These are phyloP conservation scores for Dryobota labecula DNA, from an alignment of 2,888 invertebrate species.

Conservation along the genomic window DNA sequence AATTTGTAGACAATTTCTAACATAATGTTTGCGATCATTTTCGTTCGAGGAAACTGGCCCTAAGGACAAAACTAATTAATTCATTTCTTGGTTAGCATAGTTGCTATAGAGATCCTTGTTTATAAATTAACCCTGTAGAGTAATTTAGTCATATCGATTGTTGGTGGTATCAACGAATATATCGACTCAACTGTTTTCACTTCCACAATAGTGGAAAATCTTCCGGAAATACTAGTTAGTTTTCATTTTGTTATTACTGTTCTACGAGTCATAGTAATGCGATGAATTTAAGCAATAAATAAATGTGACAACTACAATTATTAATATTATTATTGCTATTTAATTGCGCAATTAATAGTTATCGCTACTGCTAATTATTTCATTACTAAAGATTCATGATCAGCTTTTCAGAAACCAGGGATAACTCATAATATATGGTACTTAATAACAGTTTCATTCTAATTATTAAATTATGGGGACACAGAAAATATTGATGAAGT, in stretches of 20 bases:
- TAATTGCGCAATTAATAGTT: neutral
- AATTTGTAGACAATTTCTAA: no score
- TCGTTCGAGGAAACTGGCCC: no score
- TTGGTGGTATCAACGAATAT: neutral
- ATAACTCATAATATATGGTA: neutral
- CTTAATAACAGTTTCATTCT: neutral
- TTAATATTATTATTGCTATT: neutral
- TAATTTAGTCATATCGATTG: neutral
- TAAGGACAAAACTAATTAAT: no score
- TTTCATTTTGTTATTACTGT: constrained; percentile 5
- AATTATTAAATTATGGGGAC: neutral
- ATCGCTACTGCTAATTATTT: neutral
- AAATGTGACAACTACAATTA: neutral
- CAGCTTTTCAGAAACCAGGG: neutral
- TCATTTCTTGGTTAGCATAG: neutral
- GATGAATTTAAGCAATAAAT: constrained; percentile 24
- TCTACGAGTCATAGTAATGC: neutral
- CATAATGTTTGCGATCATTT: no score
- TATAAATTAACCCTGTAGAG: constrained; percentile 5
- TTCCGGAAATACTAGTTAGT: neutral
- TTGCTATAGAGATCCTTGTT: constrained; percentile 7
- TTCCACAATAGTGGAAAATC: neutral
- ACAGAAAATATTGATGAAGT: constrained; percentile 21
- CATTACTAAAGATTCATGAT: neutral
- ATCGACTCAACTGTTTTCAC: neutral